Percentiles rank a stretch among this genome's conserved stretches.
Evolutionary conservation across 2,797 vertebrate species (phyloP).

Genomic region (Poeciliopsis paucimaculata): DNA sequence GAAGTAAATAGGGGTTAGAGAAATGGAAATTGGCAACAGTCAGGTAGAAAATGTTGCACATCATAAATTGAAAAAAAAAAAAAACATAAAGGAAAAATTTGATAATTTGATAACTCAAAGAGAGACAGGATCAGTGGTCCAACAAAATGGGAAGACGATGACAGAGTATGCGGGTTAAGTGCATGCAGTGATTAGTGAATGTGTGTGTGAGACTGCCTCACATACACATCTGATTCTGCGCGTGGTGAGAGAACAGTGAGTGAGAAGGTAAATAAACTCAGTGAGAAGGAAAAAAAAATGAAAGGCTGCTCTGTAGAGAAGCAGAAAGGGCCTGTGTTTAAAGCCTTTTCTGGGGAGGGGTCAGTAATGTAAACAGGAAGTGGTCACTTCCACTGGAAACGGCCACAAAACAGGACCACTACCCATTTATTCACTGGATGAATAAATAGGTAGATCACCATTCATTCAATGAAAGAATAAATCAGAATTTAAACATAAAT

Average conservation of each 20-base stretch:
- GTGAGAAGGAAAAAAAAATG: slow-evolving; percentile 41
- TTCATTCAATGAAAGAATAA: neutral
- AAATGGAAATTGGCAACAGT: slow-evolving; percentile 49
- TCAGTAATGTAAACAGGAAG: slow-evolving; percentile 84
- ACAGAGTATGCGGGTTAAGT: slow-evolving; percentile 49
- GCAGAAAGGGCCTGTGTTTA: slow-evolving; percentile 75
- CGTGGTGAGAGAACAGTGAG: slow-evolving; percentile 61
- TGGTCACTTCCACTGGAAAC: slow-evolving; percentile 62
- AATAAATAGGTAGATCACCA: neutral
- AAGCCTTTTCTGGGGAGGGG: slow-evolving; percentile 34
- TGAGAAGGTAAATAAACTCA: slow-evolving; percentile 70
- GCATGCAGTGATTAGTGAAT: slow-evolving; percentile 30
- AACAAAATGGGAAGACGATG: slow-evolving; percentile 40
- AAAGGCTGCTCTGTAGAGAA: slow-evolving; percentile 59
- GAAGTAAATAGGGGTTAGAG: slow-evolving; percentile 20
- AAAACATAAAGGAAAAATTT: slow-evolving; percentile 1
- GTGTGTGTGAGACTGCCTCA: slow-evolving; percentile 17
- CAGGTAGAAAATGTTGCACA: slow-evolving; percentile 10
- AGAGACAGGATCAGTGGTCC: slow-evolving; percentile 38
- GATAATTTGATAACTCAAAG: slow-evolving; percentile 6
- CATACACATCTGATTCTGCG: slow-evolving; percentile 42
- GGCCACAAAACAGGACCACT: slow-evolving; percentile 25
- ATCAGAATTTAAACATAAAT: neutral
- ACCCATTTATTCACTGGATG: slow-evolving; percentile 13
- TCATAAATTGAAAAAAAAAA: slow-evolving; percentile 33